Evolutionary conservation across 2,113 vertebrate species (phyloP), one percentile per base, ranked within the genome.

Genomic region (Odocoileus virginianus): DNA sequence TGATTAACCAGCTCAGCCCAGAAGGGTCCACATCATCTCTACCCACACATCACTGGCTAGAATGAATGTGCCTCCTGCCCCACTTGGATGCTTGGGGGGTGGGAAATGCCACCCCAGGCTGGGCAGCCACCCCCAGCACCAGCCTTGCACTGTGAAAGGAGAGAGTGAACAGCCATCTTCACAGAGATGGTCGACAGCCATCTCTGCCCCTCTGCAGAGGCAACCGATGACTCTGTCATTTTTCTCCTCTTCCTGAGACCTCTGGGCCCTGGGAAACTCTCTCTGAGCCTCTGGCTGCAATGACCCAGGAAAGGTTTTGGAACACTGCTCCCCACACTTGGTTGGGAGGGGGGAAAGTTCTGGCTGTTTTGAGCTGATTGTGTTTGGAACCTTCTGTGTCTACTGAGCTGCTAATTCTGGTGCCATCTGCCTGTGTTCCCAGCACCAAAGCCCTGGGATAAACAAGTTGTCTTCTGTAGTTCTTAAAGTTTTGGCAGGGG

Each of bases 381-480:
- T 54, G 28, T 79, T 83, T 28, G 57, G 67, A 91, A 30, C 27
- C 82, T 94, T 92, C 82, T 78, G 50, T 78, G 61, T 89, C 55
- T 89, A 40, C 47, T 1, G 3, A 64, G 92, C 79, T 74, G 50
- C 87, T 87, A 95, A 85, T 95, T 97, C 97, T 40, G 15, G 91
- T 57, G 55, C 95, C 96, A 95, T 96, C 95, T 95, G 89, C 96
- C 95, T 92, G 47, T 13, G 52, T 87, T 84, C 50, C 76, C 58
- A 94, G 90, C 55, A 67, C 84, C 58, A 33, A 55, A 88, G 45
- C 90, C 30, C 67, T 4, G 1, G 43, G 86, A 52, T 88, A 88
- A 93, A 89, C 55, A 95, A 30, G 36, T 89, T 91, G 89, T 90
- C 91, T 89, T 94, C 87, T 86, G 25, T 52, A 60, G 19, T 82